A percentile compares a stretch with the other conserved stretches of the same genome.
Conservation (phyloP, 2,113 vertebrate species). For the Tychaedon coryphoeus region DNA sequence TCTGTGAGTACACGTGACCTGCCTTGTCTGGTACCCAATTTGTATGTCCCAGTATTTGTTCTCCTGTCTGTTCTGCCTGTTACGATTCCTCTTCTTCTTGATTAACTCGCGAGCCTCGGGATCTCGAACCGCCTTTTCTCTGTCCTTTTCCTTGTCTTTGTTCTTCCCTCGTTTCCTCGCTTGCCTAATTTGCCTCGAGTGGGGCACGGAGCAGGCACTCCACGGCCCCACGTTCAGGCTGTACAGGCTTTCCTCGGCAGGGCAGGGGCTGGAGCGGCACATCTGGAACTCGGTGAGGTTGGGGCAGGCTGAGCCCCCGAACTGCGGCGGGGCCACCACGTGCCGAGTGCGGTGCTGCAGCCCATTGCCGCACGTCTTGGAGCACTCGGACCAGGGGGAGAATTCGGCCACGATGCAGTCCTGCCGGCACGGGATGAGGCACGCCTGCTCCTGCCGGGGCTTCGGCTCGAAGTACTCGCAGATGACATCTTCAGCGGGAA, state of each 20-base stretch:
- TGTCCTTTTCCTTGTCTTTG: slow-evolving; percentile 82
- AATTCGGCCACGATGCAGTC: slow-evolving; percentile 92
- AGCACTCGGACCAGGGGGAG: slow-evolving; percentile 90
- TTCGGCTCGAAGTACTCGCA: slow-evolving; percentile 97
- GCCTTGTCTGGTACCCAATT: slow-evolving; percentile 90
- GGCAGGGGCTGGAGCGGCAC: slow-evolving; percentile 81
- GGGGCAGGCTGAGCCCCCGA: slow-evolving; percentile 84
- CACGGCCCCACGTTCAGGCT: slow-evolving; percentile 87
- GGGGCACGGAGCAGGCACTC: slow-evolving; percentile 78
- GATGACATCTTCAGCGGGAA: slow-evolving; percentile 85
- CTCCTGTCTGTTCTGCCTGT: slow-evolving; percentile 91
- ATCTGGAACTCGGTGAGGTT: slow-evolving; percentile 93
- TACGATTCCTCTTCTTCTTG: slow-evolving; percentile 92
- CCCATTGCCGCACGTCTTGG: slow-evolving; percentile 88
- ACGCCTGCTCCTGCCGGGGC: slow-evolving; percentile 92
- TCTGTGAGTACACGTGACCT: slow-evolving; percentile 86
- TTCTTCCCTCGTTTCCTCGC: slow-evolving; percentile 81
- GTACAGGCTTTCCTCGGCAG: slow-evolving; percentile 80
- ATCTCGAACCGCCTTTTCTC: slow-evolving; percentile 80
- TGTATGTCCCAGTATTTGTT: slow-evolving; percentile 93
- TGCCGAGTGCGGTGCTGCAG: slow-evolving; percentile 88
- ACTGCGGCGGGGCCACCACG: slow-evolving; percentile 86
- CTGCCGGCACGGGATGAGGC: slow-evolving; percentile 91
- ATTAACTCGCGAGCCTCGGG: slow-evolving; percentile 91
- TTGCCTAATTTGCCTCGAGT: slow-evolving; percentile 78